phyloP scores from a whole-genome alignment of 2,888 invertebrate species.

The Erebia ligea region DNA sequence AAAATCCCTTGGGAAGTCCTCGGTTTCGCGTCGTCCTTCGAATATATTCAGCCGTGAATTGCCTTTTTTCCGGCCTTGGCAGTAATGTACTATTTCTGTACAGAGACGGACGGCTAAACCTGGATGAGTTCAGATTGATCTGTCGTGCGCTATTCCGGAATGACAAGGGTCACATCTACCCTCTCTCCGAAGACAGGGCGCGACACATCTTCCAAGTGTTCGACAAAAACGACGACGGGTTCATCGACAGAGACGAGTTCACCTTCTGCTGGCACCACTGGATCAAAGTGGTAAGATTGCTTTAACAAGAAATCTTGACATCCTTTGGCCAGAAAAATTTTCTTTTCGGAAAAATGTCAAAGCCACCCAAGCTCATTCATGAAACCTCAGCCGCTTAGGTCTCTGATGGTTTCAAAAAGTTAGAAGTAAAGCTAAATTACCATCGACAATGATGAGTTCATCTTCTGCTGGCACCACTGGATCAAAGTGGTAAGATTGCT shows the following conservation, averaged over 20 bases:
- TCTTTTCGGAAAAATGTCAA: no score
- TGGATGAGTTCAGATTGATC: conserved; percentile 90
- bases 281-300: conserved; percentile 90
- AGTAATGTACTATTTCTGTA: not conserved
- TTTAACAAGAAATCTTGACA: not conserved
- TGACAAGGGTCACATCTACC: conserved; percentile 92
- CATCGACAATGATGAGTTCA: conserved; percentile 93
- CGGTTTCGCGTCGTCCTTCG: no score
- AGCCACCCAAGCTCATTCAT: no score
- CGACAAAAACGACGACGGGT: conserved; percentile 89
- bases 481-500: conserved; percentile 88
- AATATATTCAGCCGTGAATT: no score
- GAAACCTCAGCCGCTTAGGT: no score
- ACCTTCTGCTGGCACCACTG: conserved; percentile 94
- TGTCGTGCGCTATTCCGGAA: conserved; percentile 94
- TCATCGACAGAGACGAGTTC: conserved; percentile 92
- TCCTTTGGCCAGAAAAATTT: no score
- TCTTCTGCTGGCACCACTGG: conserved; percentile 95
- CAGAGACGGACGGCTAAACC: conserved; percentile 90
- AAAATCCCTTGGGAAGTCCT: no score
- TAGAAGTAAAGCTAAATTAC: no score
- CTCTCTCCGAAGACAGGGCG: conserved; percentile 87
- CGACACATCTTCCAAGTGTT: conserved; percentile 91
- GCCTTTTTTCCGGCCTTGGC: no score
- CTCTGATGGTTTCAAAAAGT: conserved; percentile 40